These are phyloP conservation scores for Philhelius pedissequus DNA, from an alignment of 2,888 invertebrate genomes.

Conservation along the genomic window DNA sequence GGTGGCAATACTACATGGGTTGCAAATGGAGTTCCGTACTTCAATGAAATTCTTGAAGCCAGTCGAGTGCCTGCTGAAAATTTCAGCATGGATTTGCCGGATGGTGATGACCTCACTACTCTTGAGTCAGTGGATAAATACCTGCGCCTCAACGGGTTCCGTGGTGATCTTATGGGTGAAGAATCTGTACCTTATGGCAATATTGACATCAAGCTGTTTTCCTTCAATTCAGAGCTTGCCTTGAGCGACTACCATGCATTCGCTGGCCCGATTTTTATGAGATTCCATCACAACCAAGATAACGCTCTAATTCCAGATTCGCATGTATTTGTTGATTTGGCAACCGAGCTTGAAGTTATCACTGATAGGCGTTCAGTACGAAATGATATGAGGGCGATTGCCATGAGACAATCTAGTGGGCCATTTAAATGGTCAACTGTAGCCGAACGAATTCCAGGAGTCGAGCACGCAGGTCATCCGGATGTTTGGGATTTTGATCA, in stretches of 20 bases:
- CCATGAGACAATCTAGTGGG: constrained; percentile 72
- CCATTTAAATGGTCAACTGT: constrained; percentile 78
- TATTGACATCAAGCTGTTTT: constrained; percentile 78
- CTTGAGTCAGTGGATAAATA: constrained; percentile 76
- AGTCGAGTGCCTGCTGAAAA: constrained; percentile 74
- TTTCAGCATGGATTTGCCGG: constrained; percentile 71
- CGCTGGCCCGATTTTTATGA: constrained; percentile 77
- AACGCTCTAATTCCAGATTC: constrained; percentile 72
- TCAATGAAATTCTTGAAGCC: constrained; percentile 74
- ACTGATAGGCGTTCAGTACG: constrained; percentile 76
- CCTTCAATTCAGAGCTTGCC: constrained; percentile 75
- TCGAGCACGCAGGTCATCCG: constrained; percentile 77
- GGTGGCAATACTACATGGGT: constrained; percentile 82
- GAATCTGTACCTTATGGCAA: constrained; percentile 78
- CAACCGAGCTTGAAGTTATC: constrained; percentile 76
- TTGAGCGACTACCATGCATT: constrained; percentile 77
- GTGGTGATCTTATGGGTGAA: constrained; percentile 77
- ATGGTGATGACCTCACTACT: constrained; percentile 73
- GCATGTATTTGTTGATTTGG: constrained; percentile 74
- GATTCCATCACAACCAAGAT: constrained; percentile 73
- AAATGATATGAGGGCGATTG: constrained; percentile 77
- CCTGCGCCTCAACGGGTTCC: constrained; percentile 76
- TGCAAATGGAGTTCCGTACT: constrained; percentile 79
- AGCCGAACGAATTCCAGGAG: constrained; percentile 70
- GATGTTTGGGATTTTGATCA: constrained; percentile 78